Percentiles rank a stretch among this genome's conserved stretches.
phyloP scores from a whole-genome alignment of 2,888 invertebrate species.

The Nomada goodeniana region DNA sequence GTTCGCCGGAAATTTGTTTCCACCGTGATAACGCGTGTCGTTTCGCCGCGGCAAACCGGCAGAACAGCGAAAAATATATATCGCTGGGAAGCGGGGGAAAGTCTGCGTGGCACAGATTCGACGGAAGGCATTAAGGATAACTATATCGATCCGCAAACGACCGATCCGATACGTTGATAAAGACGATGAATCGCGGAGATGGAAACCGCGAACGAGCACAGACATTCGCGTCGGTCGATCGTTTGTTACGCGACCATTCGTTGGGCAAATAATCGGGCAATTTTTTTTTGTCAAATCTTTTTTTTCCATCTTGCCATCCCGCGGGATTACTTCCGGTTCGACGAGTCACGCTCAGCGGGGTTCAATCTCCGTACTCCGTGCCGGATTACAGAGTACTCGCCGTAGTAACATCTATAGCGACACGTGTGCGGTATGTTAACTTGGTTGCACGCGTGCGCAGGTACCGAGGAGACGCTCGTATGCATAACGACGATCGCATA shows the following conservation, averaged over 20 bases:
- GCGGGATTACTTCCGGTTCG: conserved; percentile 66
- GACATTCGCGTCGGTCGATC: not conserved
- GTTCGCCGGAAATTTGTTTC: not conserved
- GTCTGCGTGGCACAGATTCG: too few species aligned
- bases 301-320: conserved; percentile 46
- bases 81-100: not conserved
- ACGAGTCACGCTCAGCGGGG: conserved; percentile 56
- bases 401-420: conserved; percentile 70
- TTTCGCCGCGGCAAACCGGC: not conserved
- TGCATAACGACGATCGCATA: conserved; percentile 7
- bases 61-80: not conserved
- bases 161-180: not conserved
- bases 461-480: conserved; percentile 1
- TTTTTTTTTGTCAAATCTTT: conserved; percentile 34
- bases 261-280: conserved; percentile 58
- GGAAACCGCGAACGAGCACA: conserved; percentile 19
- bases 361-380: conserved; percentile 64
- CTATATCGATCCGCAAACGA: not conserved
- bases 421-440: conserved; percentile 63
- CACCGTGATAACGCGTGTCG: not conserved
- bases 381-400: conserved; percentile 68
- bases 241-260: conserved; percentile 25
- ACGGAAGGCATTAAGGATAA: not conserved
- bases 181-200: not conserved
- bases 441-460: conserved; percentile 57